phyloP scores from a whole-genome alignment of 2,113 vertebrate species.

The Ailurus styani region DNA sequence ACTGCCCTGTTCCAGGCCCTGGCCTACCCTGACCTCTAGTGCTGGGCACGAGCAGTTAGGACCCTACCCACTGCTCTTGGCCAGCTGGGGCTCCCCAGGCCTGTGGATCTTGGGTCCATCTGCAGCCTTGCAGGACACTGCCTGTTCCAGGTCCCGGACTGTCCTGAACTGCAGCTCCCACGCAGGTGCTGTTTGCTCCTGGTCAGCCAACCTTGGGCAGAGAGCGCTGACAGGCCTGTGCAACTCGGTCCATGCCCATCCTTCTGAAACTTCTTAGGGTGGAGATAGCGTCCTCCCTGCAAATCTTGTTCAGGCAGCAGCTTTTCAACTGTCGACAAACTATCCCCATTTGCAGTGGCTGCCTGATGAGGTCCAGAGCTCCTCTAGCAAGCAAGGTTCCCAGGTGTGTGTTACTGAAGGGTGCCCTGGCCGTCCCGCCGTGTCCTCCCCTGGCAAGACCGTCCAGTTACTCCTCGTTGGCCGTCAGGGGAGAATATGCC shows the following conservation, averaged over 20 bases:
- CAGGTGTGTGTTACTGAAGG: neutral
- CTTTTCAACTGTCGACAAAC: neutral
- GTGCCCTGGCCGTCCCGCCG: neutral
- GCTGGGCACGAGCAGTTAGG: neutral
- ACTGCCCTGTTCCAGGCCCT: neutral
- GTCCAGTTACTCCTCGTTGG: neutral
- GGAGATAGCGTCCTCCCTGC: neutral
- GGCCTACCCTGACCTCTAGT: neutral
- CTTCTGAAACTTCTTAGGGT: neutral
- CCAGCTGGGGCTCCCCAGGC: neutral
- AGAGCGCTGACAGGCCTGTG: neutral
- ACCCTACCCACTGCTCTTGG: neutral
- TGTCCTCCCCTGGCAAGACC: neutral
- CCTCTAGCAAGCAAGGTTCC: neutral
- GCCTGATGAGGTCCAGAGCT: neutral
- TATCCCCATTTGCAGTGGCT: neutral
- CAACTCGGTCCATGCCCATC: neutral
- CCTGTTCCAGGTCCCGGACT: neutral
- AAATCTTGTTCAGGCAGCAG: neutral
- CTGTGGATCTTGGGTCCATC: neutral
- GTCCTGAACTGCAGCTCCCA: neutral
- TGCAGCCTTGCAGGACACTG: neutral
- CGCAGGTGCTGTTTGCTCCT: neutral
- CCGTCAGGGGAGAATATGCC: neutral
- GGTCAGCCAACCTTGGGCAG: neutral